These are phyloP conservation scores for Anorthoa munda DNA, from an alignment of 2,888 invertebrate genomes.

Conservation along the genomic window DNA sequence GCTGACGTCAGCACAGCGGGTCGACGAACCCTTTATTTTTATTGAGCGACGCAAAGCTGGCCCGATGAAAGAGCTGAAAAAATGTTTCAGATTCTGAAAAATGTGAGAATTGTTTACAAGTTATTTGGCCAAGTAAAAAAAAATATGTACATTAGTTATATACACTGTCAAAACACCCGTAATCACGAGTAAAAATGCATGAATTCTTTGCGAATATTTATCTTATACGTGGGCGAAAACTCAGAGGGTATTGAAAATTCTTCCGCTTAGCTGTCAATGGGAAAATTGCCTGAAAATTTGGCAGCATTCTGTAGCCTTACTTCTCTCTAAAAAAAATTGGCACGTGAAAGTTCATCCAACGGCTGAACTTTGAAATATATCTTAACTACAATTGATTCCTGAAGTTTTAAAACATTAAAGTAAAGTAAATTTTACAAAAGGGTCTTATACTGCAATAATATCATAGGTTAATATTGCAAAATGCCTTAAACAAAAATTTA, in stretches of 20 bases:
- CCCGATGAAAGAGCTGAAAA: slow-evolving; percentile 40
- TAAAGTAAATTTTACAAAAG: no score
- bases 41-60: slow-evolving; percentile 55
- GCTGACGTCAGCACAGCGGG: slow-evolving; percentile 62
- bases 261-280: not conserved
- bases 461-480: not conserved
- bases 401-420: no score
- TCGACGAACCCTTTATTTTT: slow-evolving; percentile 72
- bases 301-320: no score
- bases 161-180: not conserved
- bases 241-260: not conserved
- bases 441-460: no score
- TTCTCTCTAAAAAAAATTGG: no score
- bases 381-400: not conserved
- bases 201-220: not conserved
- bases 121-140: not conserved
- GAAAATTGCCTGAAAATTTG: not conserved
- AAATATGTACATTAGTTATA: not conserved
- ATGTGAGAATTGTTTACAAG: not conserved
- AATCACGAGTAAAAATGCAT: not conserved
- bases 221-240: not conserved
- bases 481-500: not conserved
- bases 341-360: not conserved
- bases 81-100: slow-evolving; percentile 15
- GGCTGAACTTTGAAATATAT: not conserved